Base-by-base conservation (phyloP, 1,140 invertebrate genomes). In the Hylyphantes graminicola region DNA sequence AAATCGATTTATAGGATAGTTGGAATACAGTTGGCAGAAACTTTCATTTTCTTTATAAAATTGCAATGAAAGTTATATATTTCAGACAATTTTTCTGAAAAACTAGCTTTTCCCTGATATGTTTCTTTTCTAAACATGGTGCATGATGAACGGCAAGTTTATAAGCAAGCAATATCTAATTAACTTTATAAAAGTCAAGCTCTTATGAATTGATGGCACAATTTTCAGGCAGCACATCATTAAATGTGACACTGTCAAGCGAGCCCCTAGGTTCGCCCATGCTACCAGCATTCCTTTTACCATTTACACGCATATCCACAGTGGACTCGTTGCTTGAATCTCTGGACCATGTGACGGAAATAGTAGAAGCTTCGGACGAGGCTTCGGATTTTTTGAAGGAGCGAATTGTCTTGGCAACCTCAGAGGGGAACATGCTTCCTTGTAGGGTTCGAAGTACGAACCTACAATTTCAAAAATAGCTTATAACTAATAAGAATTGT, bases 281-380 rank as follows among this genome's bases (percentile, higher is more conserved):
- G 15, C 11, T n/a, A 19, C 57, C 11, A n/a, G 19, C 1, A 50
- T 59, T 68, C 21, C 35, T 51, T 48, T 61, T 51, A 15, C 35
- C 59, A 15, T 75, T 13, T 21, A 83, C 57, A 3, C 70, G 59
- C 17, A 83, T 17, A 57, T 83, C 80, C 7, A 85, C 74, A 4
- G 75, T 70, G 17, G 74, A 85, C 72, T 70, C 74, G 8, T 77
- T 77, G 64, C 82, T 85, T 5, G 82, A 85, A 17, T 72, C 75
- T 7, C 70, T 35, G 19, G 75, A 85, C 77, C 75, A 85, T 4
- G 84, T 35, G 7, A 80, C 84, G 9, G 84, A 79, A 2, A 79
- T 53, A 11, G 77, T 85, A 2, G 75, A 80, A 17, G 65, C 67
- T 7, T 72, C 77, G 1, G 84, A 85, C 12, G 73, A 63, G 17